Percentiles rank a stretch among this genome's conserved stretches.
These are phyloP conservation scores for Numenius arquata DNA, from an alignment of 2,113 vertebrate species.

Conservation along the genomic window DNA sequence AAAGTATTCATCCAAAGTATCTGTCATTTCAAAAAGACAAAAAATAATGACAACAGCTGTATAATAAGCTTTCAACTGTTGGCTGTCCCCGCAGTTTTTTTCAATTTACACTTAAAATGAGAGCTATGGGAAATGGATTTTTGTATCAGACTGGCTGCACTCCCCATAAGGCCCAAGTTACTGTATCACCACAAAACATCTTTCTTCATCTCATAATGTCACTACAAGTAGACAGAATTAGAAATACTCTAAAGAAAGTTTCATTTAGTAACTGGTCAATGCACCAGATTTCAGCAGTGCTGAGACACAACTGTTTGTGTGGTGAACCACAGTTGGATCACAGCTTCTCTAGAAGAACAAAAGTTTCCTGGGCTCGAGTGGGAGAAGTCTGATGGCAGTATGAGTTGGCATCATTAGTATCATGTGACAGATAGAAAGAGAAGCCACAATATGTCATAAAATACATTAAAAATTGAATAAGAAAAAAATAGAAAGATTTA, in stretches of 20 bases:
- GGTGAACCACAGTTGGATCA: background rate
- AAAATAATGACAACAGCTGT: background rate
- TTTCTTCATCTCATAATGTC: background rate
- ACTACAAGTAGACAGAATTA: background rate
- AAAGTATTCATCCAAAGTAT: constrained; percentile 93
- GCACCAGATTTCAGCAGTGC: background rate
- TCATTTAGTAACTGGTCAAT: background rate
- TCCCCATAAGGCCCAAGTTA: background rate
- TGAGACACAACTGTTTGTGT: background rate
- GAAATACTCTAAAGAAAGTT: background rate
- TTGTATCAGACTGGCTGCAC: background rate
- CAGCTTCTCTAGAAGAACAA: background rate
- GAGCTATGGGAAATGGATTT: background rate
- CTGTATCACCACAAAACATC: background rate
- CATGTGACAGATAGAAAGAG: background rate
- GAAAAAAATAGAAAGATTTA: background rate
- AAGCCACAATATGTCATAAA: background rate
- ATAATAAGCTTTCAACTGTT: background rate
- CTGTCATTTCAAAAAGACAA: constrained; percentile 66
- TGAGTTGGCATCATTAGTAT: background rate
- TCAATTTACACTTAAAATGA: background rate
- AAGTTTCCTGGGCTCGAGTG: background rate
- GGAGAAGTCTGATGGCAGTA: background rate
- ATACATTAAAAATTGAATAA: background rate
- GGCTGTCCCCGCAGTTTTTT: background rate